A percentile compares a stretch with the other conserved stretches of the same genome.
Evolutionary conservation across 2,797 vertebrate species (phyloP).

Genomic region (Hemitrygon akajei): DNA sequence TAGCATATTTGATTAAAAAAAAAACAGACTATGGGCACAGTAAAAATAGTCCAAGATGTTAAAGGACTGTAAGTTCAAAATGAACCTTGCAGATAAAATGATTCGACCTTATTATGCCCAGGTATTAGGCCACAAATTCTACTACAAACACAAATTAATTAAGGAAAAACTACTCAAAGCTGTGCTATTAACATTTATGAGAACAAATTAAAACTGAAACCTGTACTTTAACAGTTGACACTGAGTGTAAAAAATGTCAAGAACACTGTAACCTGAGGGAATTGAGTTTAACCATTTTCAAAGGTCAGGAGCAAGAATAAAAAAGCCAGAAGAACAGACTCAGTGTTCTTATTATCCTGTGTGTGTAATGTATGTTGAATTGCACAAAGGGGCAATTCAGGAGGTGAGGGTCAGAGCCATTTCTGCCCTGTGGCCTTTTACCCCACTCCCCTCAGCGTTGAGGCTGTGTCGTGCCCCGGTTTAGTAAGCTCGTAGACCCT

Average conservation of each 20-base stretch:
- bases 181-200: not conserved
- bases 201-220: constrained; percentile 1
- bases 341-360: not conserved
- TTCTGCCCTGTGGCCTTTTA: no score
- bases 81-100: not conserved
- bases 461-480: no score
- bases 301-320: not conserved
- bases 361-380: not conserved
- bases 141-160: not conserved
- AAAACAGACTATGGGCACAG: no score
- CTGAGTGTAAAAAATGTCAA: not conserved
- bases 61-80: no score
- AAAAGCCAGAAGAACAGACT: not conserved
- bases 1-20: no score
- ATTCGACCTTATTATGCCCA: not conserved
- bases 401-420: no score
- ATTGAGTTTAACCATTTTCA: not conserved
- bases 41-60: no score
- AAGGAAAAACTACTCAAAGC: not conserved
- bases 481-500: no score
- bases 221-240: not conserved
- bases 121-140: no score
- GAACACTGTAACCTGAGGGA: not conserved
- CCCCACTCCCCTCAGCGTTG: no score
- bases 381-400: no score